Base-by-base conservation (phyloP, 2,888 invertebrate genomes). In the Drosophila acutilabella region DNA sequence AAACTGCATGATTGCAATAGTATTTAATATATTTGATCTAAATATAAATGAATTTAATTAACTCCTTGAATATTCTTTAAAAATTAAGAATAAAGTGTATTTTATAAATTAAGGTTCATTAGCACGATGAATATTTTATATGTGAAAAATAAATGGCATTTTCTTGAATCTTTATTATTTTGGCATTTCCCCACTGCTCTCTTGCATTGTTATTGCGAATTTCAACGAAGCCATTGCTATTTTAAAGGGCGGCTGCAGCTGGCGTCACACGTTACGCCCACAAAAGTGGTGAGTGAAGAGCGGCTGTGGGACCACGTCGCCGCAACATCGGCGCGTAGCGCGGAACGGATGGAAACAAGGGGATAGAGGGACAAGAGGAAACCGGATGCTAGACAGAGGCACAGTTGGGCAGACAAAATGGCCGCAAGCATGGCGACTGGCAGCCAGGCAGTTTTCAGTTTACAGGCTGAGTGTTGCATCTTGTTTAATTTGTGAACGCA, bases 401-500 rank as follows among this genome's bases (percentile, higher is more conserved):
- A n/a, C 33, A 69, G 30, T 45, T 61, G 50, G 61, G 54, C 72
- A 72, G 64, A 72, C 71, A 71, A 44, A 59, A 71, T 77, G 66
- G 76, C 71, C 62, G 65, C 58, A 62, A 53, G 62, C 45, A 65
- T 60, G 30, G 52, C 53, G 44, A 10, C 52, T 45, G 69, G 74
- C 57, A 48, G 44, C 52, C 70, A 51, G 71, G 54, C 73, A 71
- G 71, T 50, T 50, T 36, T 74, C 38, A 64, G 66, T 50, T 50
- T 50, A 81, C 38, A 64, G 68, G 41, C 70, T 71, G 81, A 87
- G 81, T 74, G 60, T 87, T 87, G 81, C 85, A 81, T 88, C 88
- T 83, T 83, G 82, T 83, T 83, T 83, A 87, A 83, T 88, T 82
- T 87, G 78, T 74, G 72, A 80, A 69, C 71, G 57, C 75, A 67